Base-by-base conservation (phyloP, 2,113 vertebrate species). In the Reinhardtius hippoglossoides region DNA sequence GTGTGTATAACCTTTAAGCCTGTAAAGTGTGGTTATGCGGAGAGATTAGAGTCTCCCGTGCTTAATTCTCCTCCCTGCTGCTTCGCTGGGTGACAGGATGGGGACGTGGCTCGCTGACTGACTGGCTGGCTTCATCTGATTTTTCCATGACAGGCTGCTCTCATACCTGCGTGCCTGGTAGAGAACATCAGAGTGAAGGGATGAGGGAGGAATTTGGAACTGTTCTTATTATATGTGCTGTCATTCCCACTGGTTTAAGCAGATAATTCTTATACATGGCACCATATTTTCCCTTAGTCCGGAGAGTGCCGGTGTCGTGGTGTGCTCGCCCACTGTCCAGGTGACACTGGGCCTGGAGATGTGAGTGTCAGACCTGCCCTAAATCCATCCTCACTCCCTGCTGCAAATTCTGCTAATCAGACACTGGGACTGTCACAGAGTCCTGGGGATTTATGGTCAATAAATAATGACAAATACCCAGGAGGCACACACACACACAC, bases 281-380 rank as follows among this genome's bases (percentile, higher is more conserved):
- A 64, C 23, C 69, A 44, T 57, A 65, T 77, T 71, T 78, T 76
- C 57, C 65, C 74, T 81, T 74, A 50, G 61, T 67, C 23, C 71
- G 27, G 31, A 78, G 75, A 67, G 56, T 57, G 48, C 55, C 2
- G 1, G 23, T 76, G 74, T 68, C 21, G 61, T 58, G 3, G n/a
- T 76, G 74, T 68, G 21, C 61, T 58, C 44, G 56, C 37, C 66
- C 40, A 63, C 65, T 81, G 70, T 61, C 61, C 65, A 42, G 62
- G 35, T 68, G 14, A 67, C 72, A 78, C 63, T 68, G 67, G 44
- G 46, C 40, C 70, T 35, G 23, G 61, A 61, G 76, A 78, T 62
- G 52, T 24, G 42, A 73, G 24, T 82, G 73, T 67, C 60, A 69
- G 6, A 64, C 54, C 44, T 71, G 82, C 71, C 66, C 85, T 64